Evolutionary conservation across 2,113 vertebrate species (phyloP).

Genomic region (Brachyistius frenatus): DNA sequence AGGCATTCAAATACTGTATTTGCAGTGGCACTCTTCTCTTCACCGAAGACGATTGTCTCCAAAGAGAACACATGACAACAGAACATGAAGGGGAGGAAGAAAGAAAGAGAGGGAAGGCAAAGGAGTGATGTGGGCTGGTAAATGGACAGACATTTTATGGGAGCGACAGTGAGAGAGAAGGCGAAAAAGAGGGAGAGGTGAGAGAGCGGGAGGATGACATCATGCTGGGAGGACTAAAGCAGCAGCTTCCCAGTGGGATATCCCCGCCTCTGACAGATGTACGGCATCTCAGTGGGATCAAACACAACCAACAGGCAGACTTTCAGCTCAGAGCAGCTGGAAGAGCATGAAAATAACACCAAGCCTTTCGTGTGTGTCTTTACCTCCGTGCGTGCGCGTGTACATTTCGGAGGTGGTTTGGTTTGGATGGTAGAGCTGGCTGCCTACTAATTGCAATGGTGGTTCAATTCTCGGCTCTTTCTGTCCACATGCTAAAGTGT

Average conservation of each 20-base stretch:
- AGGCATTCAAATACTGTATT: neutral
- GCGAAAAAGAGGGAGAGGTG: slow-evolving; percentile 13
- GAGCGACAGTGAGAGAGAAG: slow-evolving; percentile 13
- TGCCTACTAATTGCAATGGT: too few species aligned
- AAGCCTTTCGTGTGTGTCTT: slow-evolving; percentile 24
- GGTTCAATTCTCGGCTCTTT: too few species aligned
- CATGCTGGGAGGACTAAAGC: slow-evolving; percentile 58
- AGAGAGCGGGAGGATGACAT: slow-evolving; percentile 59
- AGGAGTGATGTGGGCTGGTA: neutral
- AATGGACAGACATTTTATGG: slow-evolving; percentile 14
- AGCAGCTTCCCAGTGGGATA: slow-evolving; percentile 67
- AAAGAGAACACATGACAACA: neutral
- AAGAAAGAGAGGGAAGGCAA: slow-evolving; percentile 1
- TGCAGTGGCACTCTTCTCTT: neutral
- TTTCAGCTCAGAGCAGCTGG: slow-evolving; percentile 63
- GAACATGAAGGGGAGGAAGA: slow-evolving; percentile 3
- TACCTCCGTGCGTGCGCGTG: slow-evolving; percentile 2
- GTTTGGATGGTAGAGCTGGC: too few species aligned
- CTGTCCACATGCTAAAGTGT: too few species aligned
- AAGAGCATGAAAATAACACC: slow-evolving; percentile 67
- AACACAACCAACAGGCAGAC: slow-evolving; percentile 69
- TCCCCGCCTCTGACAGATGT: slow-evolving; percentile 67
- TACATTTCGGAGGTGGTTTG: neutral
- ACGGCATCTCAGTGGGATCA: slow-evolving; percentile 71
- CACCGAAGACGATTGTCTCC: neutral